Base-by-base conservation (phyloP, 2,888 invertebrate species). In the Andrena minutula region DNA sequence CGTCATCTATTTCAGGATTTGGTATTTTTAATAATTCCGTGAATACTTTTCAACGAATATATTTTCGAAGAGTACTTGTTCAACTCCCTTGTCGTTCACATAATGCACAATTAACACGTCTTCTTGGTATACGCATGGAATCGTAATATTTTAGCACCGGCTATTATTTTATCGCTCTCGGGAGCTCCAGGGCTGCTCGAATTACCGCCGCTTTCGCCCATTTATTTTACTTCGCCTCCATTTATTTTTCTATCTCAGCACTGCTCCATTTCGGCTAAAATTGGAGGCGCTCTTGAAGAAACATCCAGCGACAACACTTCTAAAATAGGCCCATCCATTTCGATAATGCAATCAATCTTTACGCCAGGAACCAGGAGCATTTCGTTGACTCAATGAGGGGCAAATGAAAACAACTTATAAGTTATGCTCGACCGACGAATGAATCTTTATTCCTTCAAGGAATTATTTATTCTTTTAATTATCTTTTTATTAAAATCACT, bases 161-260 rank as follows among this genome's bases (percentile, higher is more conserved):
- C 20, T 71, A 72, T 71, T 64, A 75, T 75, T 75, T 72, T 51
- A 75, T 75, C 53, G 63, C n/a, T 47, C 7, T 64, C 35, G 10
- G 23, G 23, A 1, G 23, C 47, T 32, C 60, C 35, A 41, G n/a
- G n/a, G 77, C 61, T 4, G 53, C 47, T 64, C 68, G 56, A 69
- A 75, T 79, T 47, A 64, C 47, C 56, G 28, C 63, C 7, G 63
- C 60, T 61, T 20, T 47, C 30, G 32, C 47, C 47, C 70, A 61
- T 78, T 79, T 79, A 71, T 79, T 79, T 79, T 65, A 26, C 41
- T 65, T 65, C 70, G 30, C 53, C 16, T 12, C 10, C 47, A 71
- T 71, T 79, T 79, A 30, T 66, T 79, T 78, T 60, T 1, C 30
- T n/a, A 77, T 30, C 70, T 20, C 26, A 26, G 47, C 30, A 30